Conservation (phyloP, 2,113 vertebrate genomes). For the Paracanthobrama guichenoti region DNA sequence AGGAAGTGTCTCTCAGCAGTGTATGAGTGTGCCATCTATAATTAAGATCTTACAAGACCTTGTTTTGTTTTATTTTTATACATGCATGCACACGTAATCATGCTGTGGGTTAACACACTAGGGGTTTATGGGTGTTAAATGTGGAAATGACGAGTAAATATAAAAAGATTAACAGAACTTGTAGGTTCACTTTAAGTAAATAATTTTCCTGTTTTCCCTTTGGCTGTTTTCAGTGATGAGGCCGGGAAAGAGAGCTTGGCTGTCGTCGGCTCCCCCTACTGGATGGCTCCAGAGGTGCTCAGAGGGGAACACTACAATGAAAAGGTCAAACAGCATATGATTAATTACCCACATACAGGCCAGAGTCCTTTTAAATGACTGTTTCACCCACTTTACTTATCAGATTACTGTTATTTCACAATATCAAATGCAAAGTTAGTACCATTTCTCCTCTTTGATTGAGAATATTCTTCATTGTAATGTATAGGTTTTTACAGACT, state of each 20-base stretch:
- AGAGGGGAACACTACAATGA: slow-evolving; percentile 90
- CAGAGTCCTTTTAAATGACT: background rate
- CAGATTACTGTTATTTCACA: background rate
- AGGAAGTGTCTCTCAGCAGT: slow-evolving; percentile 65
- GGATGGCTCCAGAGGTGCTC: slow-evolving; percentile 96
- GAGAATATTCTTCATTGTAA: background rate
- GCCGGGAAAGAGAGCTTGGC: slow-evolving; percentile 82
- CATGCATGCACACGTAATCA: background rate
- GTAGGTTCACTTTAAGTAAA: background rate
- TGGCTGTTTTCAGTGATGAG: slow-evolving; percentile 73
- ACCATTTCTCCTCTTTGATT: background rate
- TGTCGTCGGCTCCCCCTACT: slow-evolving; percentile 94
- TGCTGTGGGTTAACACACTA: background rate
- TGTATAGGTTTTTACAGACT: background rate
- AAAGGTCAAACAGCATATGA: slow-evolving; percentile 78
- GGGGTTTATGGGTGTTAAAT: background rate
- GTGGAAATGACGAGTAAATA: background rate
- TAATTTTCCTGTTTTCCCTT: background rate
- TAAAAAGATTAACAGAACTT: background rate
- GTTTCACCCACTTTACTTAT: slow-evolving; percentile 3
- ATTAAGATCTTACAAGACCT: background rate
- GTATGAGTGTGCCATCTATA: slow-evolving; percentile 8
- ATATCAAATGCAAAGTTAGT: background rate
- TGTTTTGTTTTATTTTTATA: background rate
- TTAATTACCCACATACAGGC: background rate